Evolutionary conservation across 92 coral and sea anemone genomes (phyloP).

Genomic region (Porites cylindrica): DNA sequence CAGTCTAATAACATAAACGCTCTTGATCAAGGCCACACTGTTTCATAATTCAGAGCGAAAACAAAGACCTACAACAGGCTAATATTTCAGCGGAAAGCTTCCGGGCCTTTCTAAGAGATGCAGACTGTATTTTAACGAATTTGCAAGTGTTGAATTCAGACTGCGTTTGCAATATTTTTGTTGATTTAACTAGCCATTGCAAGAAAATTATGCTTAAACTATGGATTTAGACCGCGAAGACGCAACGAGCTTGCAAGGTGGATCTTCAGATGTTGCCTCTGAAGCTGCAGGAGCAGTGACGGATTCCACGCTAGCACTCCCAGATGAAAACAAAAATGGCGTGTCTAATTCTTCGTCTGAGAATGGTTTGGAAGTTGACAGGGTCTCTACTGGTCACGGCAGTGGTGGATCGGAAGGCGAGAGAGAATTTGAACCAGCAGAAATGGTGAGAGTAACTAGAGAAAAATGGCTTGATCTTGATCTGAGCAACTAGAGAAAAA

Average conservation of each 20-base stretch:
- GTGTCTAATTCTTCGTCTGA: slow-evolving; percentile 72
- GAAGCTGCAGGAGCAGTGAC: slow-evolving; percentile 64
- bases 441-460: slow-evolving; percentile 66
- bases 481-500: too few relatives aligned
- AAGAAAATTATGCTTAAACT: slow-evolving; percentile 1
- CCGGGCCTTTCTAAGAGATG: too few relatives aligned
- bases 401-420: slow-evolving; percentile 66
- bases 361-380: slow-evolving; percentile 79
- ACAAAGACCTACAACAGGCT: background rate
- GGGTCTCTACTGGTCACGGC: slow-evolving; percentile 64
- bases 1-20: background rate
- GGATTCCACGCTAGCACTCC: slow-evolving; percentile 66
- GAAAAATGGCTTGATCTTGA: too few relatives aligned
- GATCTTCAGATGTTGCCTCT: slow-evolving; percentile 67
- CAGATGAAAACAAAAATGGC: slow-evolving; percentile 86
- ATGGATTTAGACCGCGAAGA: slow-evolving; percentile 85
- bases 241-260: slow-evolving; percentile 52
- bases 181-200: background rate
- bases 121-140: background rate
- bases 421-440: slow-evolving; percentile 76
- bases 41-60: background rate
- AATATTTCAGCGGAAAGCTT: background rate
- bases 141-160: slow-evolving; percentile 5
- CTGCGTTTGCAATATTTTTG: background rate
- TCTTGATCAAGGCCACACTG: background rate